phyloP scores from a whole-genome alignment of 2,888 invertebrate genomes.

The Diadegma fenestrale region DNA sequence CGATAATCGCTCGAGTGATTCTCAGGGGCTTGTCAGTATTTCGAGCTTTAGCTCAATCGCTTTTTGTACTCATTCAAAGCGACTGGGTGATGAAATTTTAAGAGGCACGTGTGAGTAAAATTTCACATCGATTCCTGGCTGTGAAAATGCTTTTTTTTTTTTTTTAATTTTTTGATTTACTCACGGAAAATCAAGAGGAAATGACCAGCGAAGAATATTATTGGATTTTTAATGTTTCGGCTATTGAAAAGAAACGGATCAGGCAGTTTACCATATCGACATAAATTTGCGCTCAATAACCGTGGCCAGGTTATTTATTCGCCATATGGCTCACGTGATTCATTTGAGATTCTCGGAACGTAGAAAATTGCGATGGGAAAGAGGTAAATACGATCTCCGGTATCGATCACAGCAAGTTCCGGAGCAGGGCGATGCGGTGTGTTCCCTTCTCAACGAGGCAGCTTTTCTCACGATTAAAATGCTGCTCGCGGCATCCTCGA shows the following conservation, averaged over 20 bases:
- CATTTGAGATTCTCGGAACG: slow-evolving; percentile 64
- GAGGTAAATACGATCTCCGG: slow-evolving; percentile 70
- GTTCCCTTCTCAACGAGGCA: slow-evolving; percentile 44
- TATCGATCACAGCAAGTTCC: slow-evolving; percentile 66
- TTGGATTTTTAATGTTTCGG: background rate
- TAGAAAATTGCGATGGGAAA: slow-evolving; percentile 64
- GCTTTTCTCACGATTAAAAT: slow-evolving; percentile 63
- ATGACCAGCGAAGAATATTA: background rate
- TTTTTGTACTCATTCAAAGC: too few relatives aligned
- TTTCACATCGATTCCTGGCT: too few relatives aligned
- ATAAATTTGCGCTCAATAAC: slow-evolving; percentile 23
- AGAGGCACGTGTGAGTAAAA: too few relatives aligned
- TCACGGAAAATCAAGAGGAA: background rate
- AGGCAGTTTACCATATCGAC: background rate
- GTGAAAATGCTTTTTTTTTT: too few relatives aligned
- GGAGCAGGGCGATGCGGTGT: slow-evolving; percentile 29
- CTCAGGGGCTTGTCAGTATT: too few relatives aligned
- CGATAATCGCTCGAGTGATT: too few relatives aligned
- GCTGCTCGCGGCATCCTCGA: slow-evolving; percentile 61
- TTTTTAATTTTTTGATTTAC: background rate
- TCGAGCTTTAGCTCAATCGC: too few relatives aligned
- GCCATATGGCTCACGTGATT: slow-evolving; percentile 53
- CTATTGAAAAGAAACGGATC: background rate
- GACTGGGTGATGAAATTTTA: too few relatives aligned
- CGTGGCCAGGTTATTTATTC: slow-evolving; percentile 39